Conservation (phyloP, 2,888 invertebrate genomes). For the Pardosa pseudoannulata region DNA sequence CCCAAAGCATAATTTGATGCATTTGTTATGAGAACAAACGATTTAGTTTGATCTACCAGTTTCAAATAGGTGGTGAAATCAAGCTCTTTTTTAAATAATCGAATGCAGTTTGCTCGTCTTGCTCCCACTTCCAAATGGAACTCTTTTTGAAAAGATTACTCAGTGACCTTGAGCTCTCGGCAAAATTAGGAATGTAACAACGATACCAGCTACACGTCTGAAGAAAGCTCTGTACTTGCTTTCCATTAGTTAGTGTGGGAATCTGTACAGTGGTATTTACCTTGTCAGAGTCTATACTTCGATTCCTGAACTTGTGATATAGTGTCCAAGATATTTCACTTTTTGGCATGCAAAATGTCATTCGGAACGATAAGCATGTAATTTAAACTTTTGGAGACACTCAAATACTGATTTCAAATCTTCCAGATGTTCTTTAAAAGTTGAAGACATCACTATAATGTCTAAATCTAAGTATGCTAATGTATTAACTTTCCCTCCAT, state of each 20-base stretch:
- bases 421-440: conserved; percentile 2
- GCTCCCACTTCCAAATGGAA: neutral
- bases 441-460: neutral
- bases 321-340: conserved; percentile 29
- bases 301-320: conserved; percentile 8
- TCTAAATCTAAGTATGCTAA: conserved; percentile 34
- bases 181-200: conserved; percentile 16
- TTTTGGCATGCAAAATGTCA: conserved; percentile 8
- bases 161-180: neutral
- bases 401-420: conserved; percentile 27
- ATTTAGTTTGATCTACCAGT: neutral
- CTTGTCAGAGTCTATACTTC: conserved; percentile 21
- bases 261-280: neutral
- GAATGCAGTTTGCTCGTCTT: conserved; percentile 11
- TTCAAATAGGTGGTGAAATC: conserved; percentile 6
- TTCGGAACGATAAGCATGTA: conserved; percentile 22
- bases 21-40: neutral
- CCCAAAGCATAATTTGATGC: conserved; percentile 17
- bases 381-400: conserved; percentile 8
- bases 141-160: conserved; percentile 33
- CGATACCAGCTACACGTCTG: conserved; percentile 26
- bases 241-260: neutral
- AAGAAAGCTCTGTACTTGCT: conserved; percentile 27
- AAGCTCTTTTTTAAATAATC: neutral
- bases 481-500: too few species aligned